Evolutionary conservation across 2,797 vertebrate genomes (phyloP), one percentile per base, ranked within the genome.

Genomic region (Oreonectes daqikongensis): DNA sequence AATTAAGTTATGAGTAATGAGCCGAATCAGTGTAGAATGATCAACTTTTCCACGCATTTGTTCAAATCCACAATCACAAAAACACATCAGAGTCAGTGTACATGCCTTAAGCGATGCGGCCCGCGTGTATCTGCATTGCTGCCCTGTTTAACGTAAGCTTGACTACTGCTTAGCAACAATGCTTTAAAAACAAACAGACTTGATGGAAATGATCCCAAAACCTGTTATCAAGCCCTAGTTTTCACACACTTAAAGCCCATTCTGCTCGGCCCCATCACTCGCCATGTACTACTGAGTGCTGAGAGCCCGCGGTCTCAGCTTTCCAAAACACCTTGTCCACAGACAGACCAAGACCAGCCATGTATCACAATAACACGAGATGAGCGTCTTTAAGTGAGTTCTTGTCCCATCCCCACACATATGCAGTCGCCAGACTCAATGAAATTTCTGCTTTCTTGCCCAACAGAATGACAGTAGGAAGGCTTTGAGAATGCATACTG

Each of bases 241-340:
- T 94, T 93, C 92, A 92, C 89, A 92, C 92, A 92, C 92, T 93
- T 87, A 87, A 87, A 88, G 86, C 84, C 86, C 86, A 88, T 92
- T 92, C 92, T 91, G 92, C 90, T 92, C 91, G 35, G 85, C 88
- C 91, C 89, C 86, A 89, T 95, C 92, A 93, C 87, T 93, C 91
- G 90, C 93, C 91, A 90, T 95, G 93, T 91, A 87, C 87, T 92
- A 88, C 86, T 65, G 81, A 90, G 88, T 88, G 90, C 85, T 92
- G 91, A 94, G 90, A 92, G 88, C 85, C 9, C 93, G 87, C 79
- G 83, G 86, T 90, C 90, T 90, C 88, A 91, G 83, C 89, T 93
- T 95, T 94, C 92, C 93, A 95, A 94, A 94, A 93, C 93, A 94
- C 90, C 89, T 91, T 88, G 90, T 92, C 88, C 90, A 91, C 90